Evolutionary conservation across 2,888 invertebrate genomes (phyloP).

Genomic region (Camponotus fellah): DNA sequence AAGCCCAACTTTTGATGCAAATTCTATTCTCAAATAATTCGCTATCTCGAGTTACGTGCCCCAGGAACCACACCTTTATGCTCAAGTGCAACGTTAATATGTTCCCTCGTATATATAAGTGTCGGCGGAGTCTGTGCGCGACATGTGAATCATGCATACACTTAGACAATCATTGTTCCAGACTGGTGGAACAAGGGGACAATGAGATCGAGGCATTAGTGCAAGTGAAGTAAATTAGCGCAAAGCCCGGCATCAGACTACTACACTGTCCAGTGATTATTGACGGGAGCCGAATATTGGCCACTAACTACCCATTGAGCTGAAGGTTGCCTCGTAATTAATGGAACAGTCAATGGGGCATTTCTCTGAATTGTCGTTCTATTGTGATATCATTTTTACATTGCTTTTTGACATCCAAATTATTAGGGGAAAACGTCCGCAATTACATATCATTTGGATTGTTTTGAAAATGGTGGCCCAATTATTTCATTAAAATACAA

Average conservation of each 20-base stretch:
- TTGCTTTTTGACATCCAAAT: neutral
- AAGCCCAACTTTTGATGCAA: slow-evolving; percentile 35
- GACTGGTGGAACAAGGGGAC: slow-evolving; percentile 60
- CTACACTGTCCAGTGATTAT: slow-evolving; percentile 82
- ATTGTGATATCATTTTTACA: slow-evolving; percentile 15
- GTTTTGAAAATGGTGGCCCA: slow-evolving; percentile 1
- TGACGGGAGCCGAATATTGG: slow-evolving; percentile 82
- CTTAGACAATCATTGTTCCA: slow-evolving; percentile 76
- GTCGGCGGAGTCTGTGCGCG: slow-evolving; percentile 37
- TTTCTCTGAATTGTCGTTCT: slow-evolving; percentile 53
- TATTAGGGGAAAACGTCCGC: neutral
- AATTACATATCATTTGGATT: neutral
- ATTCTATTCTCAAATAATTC: slow-evolving; percentile 39
- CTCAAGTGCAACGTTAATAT: slow-evolving; percentile 62
- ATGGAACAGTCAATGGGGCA: slow-evolving; percentile 80
- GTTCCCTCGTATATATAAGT: slow-evolving; percentile 60
- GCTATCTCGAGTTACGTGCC: slow-evolving; percentile 22
- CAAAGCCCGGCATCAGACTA: slow-evolving; percentile 78
- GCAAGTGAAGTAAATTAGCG: slow-evolving; percentile 82
- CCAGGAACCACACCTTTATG: slow-evolving; percentile 40
- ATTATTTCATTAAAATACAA: slow-evolving; percentile 29
- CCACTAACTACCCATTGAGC: slow-evolving; percentile 84
- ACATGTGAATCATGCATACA: slow-evolving; percentile 61
- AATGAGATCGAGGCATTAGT: slow-evolving; percentile 74
- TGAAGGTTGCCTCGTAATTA: slow-evolving; percentile 82